Conservation (phyloP, 2,113 vertebrate species). For the Merops nubicus region DNA sequence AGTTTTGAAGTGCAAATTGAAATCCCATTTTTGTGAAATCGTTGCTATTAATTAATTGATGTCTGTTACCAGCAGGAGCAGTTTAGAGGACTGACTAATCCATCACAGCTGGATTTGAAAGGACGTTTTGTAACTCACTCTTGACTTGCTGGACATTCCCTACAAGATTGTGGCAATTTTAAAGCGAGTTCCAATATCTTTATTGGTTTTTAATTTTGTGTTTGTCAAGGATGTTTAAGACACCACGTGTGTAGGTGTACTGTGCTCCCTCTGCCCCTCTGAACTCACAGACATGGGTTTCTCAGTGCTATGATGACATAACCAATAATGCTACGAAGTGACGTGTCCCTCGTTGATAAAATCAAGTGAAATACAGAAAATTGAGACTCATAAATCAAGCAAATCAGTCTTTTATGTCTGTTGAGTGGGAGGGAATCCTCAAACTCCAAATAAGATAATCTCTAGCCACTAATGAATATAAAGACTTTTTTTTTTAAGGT, state of each 20-base stretch:
- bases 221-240: not conserved
- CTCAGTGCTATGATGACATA: not conserved
- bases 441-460: not conserved
- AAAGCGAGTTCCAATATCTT: not conserved
- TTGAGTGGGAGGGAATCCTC: not conserved
- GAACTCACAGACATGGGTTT: not conserved
- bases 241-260: not conserved
- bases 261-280: not conserved
- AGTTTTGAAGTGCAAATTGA: slow-evolving; percentile 45
- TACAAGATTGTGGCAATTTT: not conserved
- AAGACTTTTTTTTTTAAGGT: not conserved
- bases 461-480: not conserved
- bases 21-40: slow-evolving; percentile 23
- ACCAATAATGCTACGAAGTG: not conserved
- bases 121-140: not conserved
- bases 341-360: not conserved
- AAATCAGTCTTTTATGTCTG: not conserved
- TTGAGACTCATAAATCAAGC: not conserved
- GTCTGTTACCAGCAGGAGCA: not conserved
- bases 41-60: slow-evolving; percentile 1
- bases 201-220: not conserved
- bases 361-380: not conserved
- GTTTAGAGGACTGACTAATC: not conserved
- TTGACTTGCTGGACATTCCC: not conserved
- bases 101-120: not conserved